Evolutionary conservation across 2,888 invertebrate genomes (phyloP).

Genomic region (Alentia gelatinosa): DNA sequence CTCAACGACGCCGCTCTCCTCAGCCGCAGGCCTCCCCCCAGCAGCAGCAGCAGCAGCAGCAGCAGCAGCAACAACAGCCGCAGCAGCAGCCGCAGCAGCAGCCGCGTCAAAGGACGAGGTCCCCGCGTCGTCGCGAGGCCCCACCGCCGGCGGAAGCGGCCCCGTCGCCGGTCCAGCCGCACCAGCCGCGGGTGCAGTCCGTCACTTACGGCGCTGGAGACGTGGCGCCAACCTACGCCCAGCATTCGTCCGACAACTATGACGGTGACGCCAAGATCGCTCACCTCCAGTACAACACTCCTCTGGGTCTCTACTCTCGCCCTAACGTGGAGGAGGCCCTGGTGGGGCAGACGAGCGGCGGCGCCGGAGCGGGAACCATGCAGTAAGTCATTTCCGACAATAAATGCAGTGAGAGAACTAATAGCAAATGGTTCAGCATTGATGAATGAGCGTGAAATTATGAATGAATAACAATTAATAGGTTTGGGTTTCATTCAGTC

Average conservation of each 20-base stretch:
- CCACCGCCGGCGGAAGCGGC: not conserved
- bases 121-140: not conserved
- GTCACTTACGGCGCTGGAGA: conserved; percentile 60
- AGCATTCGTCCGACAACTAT: conserved; percentile 54
- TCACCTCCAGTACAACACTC: conserved; percentile 80
- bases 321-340: conserved; percentile 76
- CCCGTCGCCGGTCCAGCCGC: conserved; percentile 29
- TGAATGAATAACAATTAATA: no score
- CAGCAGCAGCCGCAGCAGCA: not conserved
- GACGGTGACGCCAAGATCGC: conserved; percentile 70
- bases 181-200: conserved; percentile 62
- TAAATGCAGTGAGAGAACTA: no score
- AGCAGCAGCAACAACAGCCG: conserved; percentile 6
- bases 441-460: no score
- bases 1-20: not conserved
- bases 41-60: conserved; percentile 30
- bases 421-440: no score
- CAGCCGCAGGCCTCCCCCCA: not conserved
- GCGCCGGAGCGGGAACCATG: conserved; percentile 66
- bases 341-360: conserved; percentile 73
- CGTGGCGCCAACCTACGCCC: conserved; percentile 60
- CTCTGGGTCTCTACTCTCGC: conserved; percentile 78
- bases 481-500: no score
- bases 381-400: conserved; percentile 62
- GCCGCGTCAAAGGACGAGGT: not conserved